Base-by-base conservation (phyloP, 1,140 invertebrate species). In the Xylocopa sonorina region DNA sequence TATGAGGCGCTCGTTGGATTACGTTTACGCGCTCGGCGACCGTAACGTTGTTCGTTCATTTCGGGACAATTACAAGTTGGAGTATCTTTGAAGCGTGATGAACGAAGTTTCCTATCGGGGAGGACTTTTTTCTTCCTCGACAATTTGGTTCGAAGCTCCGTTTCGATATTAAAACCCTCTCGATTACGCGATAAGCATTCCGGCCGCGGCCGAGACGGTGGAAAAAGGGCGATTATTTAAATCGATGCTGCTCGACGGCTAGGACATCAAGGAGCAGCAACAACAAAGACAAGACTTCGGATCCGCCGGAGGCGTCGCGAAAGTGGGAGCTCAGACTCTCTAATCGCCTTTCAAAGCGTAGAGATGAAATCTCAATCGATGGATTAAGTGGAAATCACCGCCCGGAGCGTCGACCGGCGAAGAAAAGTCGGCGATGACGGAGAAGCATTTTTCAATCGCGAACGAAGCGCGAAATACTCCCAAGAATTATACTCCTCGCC, bases 321-420 rank as follows among this genome's bases (percentile, higher is more conserved):
- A 73, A 73, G 58, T 60, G 68, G 67, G 34, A 50, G 75, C 75
- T 78, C 67, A 73, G 77, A 63, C 78, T 64, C 50, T 66, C 62
- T 75, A 80, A 80, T 80, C 78, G 78, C 51, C 71, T 75, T 80
- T 80, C 50, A 64, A 80, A 67, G 71, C 67, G 62, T 55, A 74
- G 60, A 80, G 78, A 75, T 66, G 78, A 74, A 66, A 80, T 66
- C 78, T 64, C 78, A 50, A 80, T 74, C 69, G 50, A 66, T 63
- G 78, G 48, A 74, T 80, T 80, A 75, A 75, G 76, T 78, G 76
- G 66, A 51, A 76, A 73, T 78, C 57, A 24, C 10, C 68, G 68
- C 76, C 68, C 10, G 0, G 29, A 48, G 68, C 58, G 66, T 16
- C 16, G 53, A 60, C 9, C 51, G 29, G 57, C 5, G 24, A 66